phyloP scores from a whole-genome alignment of 2,888 invertebrate species.

The Noctua janthe region DNA sequence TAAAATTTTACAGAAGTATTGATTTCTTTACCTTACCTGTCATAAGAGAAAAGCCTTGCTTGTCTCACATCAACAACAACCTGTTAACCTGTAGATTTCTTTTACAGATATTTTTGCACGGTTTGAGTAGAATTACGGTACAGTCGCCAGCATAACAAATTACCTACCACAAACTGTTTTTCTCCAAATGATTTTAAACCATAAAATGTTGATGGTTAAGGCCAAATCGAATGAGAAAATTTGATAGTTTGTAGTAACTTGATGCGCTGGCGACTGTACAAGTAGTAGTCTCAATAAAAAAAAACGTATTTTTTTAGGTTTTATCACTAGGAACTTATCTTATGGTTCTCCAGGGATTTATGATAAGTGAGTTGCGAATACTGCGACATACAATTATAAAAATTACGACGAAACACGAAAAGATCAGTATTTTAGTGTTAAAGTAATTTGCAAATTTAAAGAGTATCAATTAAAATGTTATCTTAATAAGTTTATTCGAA shows the following conservation, averaged over 20 bases:
- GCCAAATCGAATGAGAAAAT: too few species aligned
- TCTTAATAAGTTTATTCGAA: not conserved
- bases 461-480: not conserved
- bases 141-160: too few species aligned
- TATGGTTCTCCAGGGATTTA: not conserved
- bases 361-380: not conserved
- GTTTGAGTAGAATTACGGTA: not conserved
- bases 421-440: not conserved
- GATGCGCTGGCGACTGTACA: not conserved
- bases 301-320: not conserved
- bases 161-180: too few species aligned
- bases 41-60: not conserved
- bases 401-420: not conserved
- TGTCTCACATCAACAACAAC: not conserved
- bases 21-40: conserved; percentile 3
- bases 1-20: not conserved
- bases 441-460: not conserved
- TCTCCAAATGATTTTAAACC: too few species aligned
- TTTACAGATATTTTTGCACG: not conserved
- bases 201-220: too few species aligned
- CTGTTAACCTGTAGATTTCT: not conserved
- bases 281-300: not conserved
- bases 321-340: not conserved
- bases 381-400: not conserved
- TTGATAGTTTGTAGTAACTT: too few species aligned